Evolutionary conservation across 2,797 vertebrate genomes (phyloP).

Genomic region (Spheniscus humboldti): DNA sequence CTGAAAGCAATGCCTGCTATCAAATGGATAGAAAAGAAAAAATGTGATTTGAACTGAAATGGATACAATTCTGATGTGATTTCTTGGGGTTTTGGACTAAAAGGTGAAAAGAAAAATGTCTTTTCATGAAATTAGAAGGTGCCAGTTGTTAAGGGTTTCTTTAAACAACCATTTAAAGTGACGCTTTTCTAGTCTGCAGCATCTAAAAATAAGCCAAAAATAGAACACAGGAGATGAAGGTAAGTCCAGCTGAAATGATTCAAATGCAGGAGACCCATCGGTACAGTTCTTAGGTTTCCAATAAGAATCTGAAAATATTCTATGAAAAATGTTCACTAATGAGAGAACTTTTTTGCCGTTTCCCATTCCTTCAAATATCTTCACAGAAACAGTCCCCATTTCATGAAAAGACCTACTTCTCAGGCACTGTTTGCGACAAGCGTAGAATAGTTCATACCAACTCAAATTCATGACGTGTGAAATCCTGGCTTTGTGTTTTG

Average conservation of each 20-base stretch:
- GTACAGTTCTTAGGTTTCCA: not conserved
- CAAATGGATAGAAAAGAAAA: not conserved
- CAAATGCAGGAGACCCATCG: not conserved
- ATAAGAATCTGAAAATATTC: not conserved
- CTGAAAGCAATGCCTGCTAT: not conserved
- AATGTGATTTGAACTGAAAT: not conserved
- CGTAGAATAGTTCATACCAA: not conserved
- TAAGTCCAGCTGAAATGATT: not conserved
- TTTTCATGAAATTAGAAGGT: not conserved
- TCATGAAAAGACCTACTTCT: not conserved
- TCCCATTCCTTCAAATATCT: not conserved
- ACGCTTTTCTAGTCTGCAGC: not conserved
- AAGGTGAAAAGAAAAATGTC: not conserved
- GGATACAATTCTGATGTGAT: not conserved
- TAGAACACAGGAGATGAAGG: not conserved
- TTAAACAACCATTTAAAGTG: not conserved
- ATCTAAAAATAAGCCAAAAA: not conserved
- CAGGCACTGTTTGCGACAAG: not conserved
- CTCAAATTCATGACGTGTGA: not conserved
- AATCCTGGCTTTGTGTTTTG: not conserved
- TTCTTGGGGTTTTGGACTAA: not conserved
- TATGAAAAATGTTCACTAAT: not conserved
- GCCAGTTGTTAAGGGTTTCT: not conserved
- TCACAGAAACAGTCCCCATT: not conserved
- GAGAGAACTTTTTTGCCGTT: not conserved